Conservation (phyloP, 2,888 invertebrate genomes). For the Bellardia bayeri region DNA sequence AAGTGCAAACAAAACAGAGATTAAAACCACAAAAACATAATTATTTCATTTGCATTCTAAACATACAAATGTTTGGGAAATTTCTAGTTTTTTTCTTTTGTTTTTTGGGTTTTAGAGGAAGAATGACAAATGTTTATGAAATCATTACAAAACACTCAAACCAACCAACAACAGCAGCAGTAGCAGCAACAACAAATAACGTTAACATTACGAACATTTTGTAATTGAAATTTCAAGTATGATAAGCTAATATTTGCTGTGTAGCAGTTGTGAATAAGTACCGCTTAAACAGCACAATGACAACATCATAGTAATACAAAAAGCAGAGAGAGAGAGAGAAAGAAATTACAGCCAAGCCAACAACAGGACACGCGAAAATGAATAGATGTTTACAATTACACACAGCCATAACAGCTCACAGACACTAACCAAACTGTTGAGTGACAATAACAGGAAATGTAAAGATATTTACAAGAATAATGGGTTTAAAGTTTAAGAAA, state of each 20-base stretch:
- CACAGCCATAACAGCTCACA: background rate
- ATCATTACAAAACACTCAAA: slow-evolving; percentile 47
- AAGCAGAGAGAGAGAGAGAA: background rate
- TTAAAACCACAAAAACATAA: slow-evolving; percentile 63
- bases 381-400: background rate
- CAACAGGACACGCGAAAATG: slow-evolving; percentile 31
- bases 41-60: slow-evolving; percentile 68
- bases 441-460: slow-evolving; percentile 47
- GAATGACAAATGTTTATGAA: slow-evolving; percentile 58
- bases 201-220: slow-evolving; percentile 34
- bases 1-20: slow-evolving; percentile 10
- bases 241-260: slow-evolving; percentile 71
- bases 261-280: slow-evolving; percentile 62
- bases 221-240: slow-evolving; percentile 71
- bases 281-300: slow-evolving; percentile 55
- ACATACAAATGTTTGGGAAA: slow-evolving; percentile 39
- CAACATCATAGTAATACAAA: background rate
- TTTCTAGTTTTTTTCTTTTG: background rate
- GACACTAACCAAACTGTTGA: slow-evolving; percentile 25
- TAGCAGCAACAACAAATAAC: slow-evolving; percentile 21
- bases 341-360: background rate
- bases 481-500: slow-evolving; percentile 10
- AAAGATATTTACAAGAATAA: background rate
- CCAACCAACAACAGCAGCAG: background rate
- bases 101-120: slow-evolving; percentile 1